Evolutionary conservation across 2,797 vertebrate species (phyloP), one percentile per base, ranked within the genome.

Genomic region (Manis crassicaudata): DNA sequence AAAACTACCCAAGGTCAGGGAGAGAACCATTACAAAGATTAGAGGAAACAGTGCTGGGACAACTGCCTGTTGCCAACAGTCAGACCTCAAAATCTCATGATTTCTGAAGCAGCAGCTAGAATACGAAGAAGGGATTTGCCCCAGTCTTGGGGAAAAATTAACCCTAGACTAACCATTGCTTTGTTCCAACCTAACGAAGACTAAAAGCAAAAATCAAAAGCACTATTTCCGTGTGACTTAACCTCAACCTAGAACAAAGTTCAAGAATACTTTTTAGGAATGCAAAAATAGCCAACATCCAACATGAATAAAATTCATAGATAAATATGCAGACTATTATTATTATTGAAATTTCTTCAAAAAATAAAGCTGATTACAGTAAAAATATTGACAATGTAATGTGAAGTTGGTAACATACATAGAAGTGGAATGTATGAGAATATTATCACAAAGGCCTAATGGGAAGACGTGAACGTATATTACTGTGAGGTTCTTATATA

Each of bases 171-270:
- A 29, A 60, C 27, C 1, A 40, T 50, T 21, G 32, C 54, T 93
- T 88, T 37, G 23, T 70, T 95, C 43, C 37, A 54, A 6, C 6
- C 65, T n/a, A 92, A 46, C 40, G n/a, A 68, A 88, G 52, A 83
- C 75, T 73, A 88, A 92, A 90, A 54, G 54, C 35, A 76, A 93
- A 84, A 83, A 21, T 29, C 16, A 10, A 90, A 88, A 83, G 14
- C 58, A 83, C 37, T 60, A 32, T 76, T 84, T 62, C 43, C 65
- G 40, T 16, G 65, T 68, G 32, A 79, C 46, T 93, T 68, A 80
- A 75, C 32, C 18, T 75, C 40, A 68, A 40, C 72, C 46, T 4
- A 40, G 56, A 56, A 81, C 4, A 50, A 81, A 82, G 43, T 62
- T 88, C 21, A 52, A 89, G 67, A 86, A 35, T 81, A 73, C 50